Base-by-base conservation (phyloP, 2,113 vertebrate species). In the Verasper variegatus region DNA sequence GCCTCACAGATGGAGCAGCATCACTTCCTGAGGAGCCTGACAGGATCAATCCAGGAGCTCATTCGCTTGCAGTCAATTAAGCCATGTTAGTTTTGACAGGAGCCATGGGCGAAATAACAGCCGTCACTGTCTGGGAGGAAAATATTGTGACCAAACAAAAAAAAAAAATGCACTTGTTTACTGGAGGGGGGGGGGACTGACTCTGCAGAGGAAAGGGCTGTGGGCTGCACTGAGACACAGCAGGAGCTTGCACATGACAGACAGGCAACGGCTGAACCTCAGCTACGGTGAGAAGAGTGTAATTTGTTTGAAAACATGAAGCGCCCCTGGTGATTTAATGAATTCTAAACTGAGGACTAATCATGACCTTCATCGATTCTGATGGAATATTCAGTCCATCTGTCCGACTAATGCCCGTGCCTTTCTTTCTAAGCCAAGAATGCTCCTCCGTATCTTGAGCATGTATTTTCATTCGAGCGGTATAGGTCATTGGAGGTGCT, bases 21-120 rank as follows among this genome's bases (percentile, higher is more conserved):
- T 91, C 87, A 87, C 88, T 92, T 87, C 86, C 90, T 86, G 89
- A 85, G 88, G 88, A 90, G 87, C 75, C 87, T 91, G 88, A 92
- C 92, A 92, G 92, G 87, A 92, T 90, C 90, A 88, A 89, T 92
- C 88, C 82, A 91, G 83, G 85, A 88, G 88, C 91, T 92, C 91
- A 93, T 93, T 91, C 91, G 86, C 92, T 92, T 74, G 90, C 90
- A 92, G 91, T 93, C 92, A 94, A 94, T 91, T 93, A 94, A 94
- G 93, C 92, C 90, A 84, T 92, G 93, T 92, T 94, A 92, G 91
- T 91, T 91, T 88, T 94, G 93, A 94, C 93, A 93, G 93, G 81
- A 88, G 93, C 93, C 89, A 87, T 82, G 77, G 93, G 93, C 93
- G 54, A 93, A 93, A 91, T 92, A 94, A 92, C 93, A 92, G 90